A percentile compares a stretch with the other conserved stretches of the same genome.
Evolutionary conservation across 2,797 vertebrate species (phyloP).

Genomic region (Spatula clypeata): DNA sequence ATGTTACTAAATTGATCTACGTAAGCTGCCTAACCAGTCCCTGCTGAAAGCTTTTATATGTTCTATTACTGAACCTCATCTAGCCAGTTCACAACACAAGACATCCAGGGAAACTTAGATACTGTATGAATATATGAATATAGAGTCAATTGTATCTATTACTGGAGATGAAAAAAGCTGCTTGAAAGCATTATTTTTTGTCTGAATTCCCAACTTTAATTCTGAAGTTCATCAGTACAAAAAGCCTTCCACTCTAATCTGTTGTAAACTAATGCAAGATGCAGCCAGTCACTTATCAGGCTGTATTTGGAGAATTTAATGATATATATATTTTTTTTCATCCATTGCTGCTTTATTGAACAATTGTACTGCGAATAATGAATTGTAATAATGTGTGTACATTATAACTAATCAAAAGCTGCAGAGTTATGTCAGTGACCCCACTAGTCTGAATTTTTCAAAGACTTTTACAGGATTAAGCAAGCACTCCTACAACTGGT

Average conservation of each 20-base stretch:
- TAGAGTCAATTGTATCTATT: neutral
- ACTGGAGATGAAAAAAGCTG: neutral
- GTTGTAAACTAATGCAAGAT: neutral
- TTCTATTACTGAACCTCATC: constrained; percentile 2
- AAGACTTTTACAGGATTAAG: neutral
- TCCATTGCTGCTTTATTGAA: neutral
- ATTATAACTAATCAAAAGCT: neutral
- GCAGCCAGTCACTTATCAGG: neutral
- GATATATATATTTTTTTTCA: neutral
- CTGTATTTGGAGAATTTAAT: neutral
- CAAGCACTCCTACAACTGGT: neutral
- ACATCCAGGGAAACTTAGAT: neutral
- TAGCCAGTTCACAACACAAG: constrained; percentile 3
- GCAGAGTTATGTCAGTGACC: neutral
- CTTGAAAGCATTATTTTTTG: neutral
- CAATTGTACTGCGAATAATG: neutral
- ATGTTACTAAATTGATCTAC: constrained; percentile 21
- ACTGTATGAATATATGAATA: neutral
- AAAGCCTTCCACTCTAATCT: neutral
- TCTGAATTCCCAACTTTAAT: neutral
- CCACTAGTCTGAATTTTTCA: neutral
- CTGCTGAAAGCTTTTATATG: constrained; percentile 24
- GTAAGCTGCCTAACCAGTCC: constrained; percentile 1
- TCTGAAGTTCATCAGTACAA: neutral
- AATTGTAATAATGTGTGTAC: neutral